Evolutionary conservation across 2,113 vertebrate genomes (phyloP), one percentile per base, ranked within the genome.

Genomic region (Leptosomus discolor): DNA sequence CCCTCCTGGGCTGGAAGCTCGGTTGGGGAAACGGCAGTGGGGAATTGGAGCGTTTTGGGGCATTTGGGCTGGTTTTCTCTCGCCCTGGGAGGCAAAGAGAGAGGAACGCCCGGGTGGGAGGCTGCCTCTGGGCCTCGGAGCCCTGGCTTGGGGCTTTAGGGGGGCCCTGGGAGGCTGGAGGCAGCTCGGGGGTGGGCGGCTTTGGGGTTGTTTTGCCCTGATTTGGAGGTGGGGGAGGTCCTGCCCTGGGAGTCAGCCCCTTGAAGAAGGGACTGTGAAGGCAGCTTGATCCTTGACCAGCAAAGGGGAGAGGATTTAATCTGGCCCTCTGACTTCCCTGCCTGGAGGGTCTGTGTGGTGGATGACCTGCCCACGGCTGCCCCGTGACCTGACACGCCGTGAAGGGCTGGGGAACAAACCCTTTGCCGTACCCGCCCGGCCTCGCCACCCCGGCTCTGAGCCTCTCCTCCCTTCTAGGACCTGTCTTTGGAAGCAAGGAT

Each of bases 401-500:
- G 0, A 36, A 29, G 46, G 54, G 12, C 3, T 3, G 3, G 18
- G 8, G 5, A 7, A 1, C 29, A 17, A 9, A 10, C 17, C 23
- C 16, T 36, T 12, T 26, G 13, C 19, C 5, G 8, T 0, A 0
- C 46, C 21, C 43, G 4, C 45, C 21, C 27, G 56, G 15, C 14
- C 14, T 43, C 9, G 8, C n/a, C 15, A 3, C 3, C 19, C 18
- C 61, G 3, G 6, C 39, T 36, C 19, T 13, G 6, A 27, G 7
- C 6, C 4, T 54, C 20, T 50, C 6, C 6, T 58, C 53, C 70
- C 85, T 95, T 84, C 56, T 96, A 99, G 99, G 99, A 64, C 99
- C 99, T 34, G 99, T 99, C 50, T 99, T 99, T 97, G 99, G 99
- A 87, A 99, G 99, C 97, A 98, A 98, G 98, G 99, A 99, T 97